Evolutionary conservation across 2,888 invertebrate species (phyloP).

Genomic region (Yponomeuta sedellus): DNA sequence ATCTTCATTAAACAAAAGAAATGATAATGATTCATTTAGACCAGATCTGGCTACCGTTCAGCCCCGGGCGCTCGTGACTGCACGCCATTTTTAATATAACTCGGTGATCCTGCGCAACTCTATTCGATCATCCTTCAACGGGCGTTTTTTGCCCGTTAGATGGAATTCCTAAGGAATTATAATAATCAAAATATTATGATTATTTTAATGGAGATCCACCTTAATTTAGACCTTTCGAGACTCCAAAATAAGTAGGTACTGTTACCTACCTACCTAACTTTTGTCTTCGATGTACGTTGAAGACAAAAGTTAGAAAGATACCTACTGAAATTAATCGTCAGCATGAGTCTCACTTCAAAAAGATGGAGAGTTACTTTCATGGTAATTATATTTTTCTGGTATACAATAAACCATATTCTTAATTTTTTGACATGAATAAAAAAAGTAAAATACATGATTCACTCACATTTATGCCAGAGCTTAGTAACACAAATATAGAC

Average conservation of each 20-base stretch:
- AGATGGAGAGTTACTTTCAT: too few relatives aligned
- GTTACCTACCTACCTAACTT: too few relatives aligned
- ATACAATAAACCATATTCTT: too few relatives aligned
- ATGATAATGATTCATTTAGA: conserved; percentile 5
- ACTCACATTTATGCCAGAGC: too few relatives aligned
- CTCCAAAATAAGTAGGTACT: too few relatives aligned
- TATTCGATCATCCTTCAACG: conserved; percentile 17
- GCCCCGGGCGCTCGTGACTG: conserved; percentile 47
- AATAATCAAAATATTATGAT: neutral
- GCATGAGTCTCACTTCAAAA: too few relatives aligned
- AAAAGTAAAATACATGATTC: too few relatives aligned
- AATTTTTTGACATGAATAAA: too few relatives aligned
- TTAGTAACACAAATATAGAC: neutral
- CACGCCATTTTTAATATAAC: conserved; percentile 38
- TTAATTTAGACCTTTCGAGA: neutral
- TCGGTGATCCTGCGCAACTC: conserved; percentile 17
- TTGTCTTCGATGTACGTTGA: too few relatives aligned
- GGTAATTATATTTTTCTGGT: too few relatives aligned
- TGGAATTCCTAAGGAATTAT: neutral
- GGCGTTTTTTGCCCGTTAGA: neutral
- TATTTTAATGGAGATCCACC: neutral
- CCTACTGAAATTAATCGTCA: too few relatives aligned
- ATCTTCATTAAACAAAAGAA: neutral
- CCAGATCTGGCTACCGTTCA: conserved; percentile 4
- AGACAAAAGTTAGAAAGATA: too few relatives aligned